Evolutionary conservation across 2,888 invertebrate genomes (phyloP), one percentile per base, ranked within the genome.

Genomic region (Pyrrhia umbra): DNA sequence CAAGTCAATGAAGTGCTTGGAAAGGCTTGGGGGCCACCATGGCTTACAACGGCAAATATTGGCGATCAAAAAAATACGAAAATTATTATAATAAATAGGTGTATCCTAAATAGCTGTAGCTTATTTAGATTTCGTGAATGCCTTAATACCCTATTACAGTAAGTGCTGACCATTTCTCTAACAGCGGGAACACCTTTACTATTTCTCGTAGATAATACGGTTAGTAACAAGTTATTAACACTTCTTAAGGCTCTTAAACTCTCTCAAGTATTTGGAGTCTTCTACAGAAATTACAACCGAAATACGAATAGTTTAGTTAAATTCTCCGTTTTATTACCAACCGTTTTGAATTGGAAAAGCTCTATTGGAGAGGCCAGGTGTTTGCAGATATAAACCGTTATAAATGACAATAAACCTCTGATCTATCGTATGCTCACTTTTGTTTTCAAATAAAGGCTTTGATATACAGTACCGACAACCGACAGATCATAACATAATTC

Each of bases 401-500:
- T 58, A 56, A 60, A 67, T 47, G 55, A 43, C 59, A 64, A 46
- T 62, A 63, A 56, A 37, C 42, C 40, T 6, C 56, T 58, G 68
- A 62, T 63, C 51, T 57, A 55, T 57, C 42, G 52, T 42, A 61
- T 47, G 27, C 40, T 57, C 40, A 55, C 71, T 75, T 75, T 79
- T 75, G 76, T 61, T 71, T 79, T 65, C 65, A 43, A 71, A 51
- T 76, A 56, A 65, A 72, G 49, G 13, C 8, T 55, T 46, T 64
- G 73, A 73, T 67, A 69, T 68, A 70, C 43, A 39, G 43, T 47
- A 66, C 50, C 50, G 74, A 68, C 51, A 77, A 70, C 66, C 50
- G 77, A 66, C 72, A 66, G 79, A 73, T 75, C 75, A 74, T 71
- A 80, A 68, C 69, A 76, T 80, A 79, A 77, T 68, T 76, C 71